Conservation (phyloP, 2,797 vertebrate species). For the Myiotriccus ornatus region DNA sequence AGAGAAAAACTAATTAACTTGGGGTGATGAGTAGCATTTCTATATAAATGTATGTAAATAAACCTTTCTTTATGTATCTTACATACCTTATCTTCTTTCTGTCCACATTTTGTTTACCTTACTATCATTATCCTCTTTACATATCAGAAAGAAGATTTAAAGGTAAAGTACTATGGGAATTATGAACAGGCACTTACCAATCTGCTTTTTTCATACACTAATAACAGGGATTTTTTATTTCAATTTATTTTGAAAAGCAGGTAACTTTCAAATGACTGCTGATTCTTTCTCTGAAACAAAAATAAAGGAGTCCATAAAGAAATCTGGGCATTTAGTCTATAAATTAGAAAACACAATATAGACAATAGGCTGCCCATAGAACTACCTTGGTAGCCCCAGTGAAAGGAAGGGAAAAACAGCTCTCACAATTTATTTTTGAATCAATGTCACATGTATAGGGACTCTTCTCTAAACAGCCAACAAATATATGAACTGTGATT, state of each 20-base stretch:
- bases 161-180: not conserved
- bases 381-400: not conserved
- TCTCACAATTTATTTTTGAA: not conserved
- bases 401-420: not conserved
- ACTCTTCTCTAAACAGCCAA: not conserved
- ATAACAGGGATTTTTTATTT: not conserved
- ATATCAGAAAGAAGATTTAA: not conserved
- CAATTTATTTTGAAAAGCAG: not conserved
- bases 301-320: not conserved
- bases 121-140: not conserved
- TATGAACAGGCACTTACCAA: not conserved
- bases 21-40: not conserved
- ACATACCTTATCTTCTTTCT: not conserved
- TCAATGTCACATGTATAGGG: not conserved
- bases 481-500: not conserved
- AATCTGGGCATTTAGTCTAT: not conserved
- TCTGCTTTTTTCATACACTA: not conserved
- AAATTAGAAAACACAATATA: not conserved
- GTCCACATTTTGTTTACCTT: not conserved
- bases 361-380: not conserved
- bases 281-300: not conserved
- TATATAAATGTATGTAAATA: not conserved
- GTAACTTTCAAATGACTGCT: not conserved
- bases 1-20: not conserved
- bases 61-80: not conserved